Percentiles rank a stretch among this genome's conserved stretches.
phyloP scores from a whole-genome alignment of 2,888 invertebrate species.

The Pachydiplax longipennis region DNA sequence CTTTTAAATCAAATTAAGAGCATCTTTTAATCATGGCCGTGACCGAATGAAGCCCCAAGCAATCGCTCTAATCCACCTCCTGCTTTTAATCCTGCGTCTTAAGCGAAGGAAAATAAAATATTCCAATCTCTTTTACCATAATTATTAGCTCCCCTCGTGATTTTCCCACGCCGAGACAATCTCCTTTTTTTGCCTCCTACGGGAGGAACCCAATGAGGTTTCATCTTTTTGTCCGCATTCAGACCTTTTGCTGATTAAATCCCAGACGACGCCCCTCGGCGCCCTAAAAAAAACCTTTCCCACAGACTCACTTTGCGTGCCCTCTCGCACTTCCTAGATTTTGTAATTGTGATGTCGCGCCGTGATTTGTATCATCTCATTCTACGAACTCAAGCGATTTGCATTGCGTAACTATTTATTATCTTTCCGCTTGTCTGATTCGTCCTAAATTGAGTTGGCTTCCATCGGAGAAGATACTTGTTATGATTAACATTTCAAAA shows the following conservation, averaged over 20 bases:
- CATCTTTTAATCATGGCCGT: background rate
- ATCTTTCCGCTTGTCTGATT: too few relatives aligned
- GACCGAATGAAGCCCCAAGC: background rate
- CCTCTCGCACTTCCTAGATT: background rate
- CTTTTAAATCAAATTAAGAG: background rate
- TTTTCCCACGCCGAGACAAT: background rate
- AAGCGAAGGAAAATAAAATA: background rate
- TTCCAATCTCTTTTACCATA: background rate
- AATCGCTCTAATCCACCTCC: slow-evolving; percentile 12
- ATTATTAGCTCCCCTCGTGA: background rate
- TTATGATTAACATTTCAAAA: too few relatives aligned
- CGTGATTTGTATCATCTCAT: too few relatives aligned
- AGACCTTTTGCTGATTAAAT: slow-evolving; percentile 1
- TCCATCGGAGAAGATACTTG: too few relatives aligned
- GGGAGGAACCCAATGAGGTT: background rate
- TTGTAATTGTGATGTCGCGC: too few relatives aligned
- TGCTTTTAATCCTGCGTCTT: background rate
- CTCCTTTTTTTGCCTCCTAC: background rate
- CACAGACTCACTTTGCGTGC: background rate
- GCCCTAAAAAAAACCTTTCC: background rate
- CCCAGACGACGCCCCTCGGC: background rate
- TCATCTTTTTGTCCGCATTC: background rate
- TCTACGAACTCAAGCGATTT: too few relatives aligned
- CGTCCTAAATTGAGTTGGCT: too few relatives aligned
- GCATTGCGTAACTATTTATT: too few relatives aligned